These are phyloP conservation scores for Steinernema feltiae DNA, from an alignment of 1,140 invertebrate genomes.

Conservation along the genomic window DNA sequence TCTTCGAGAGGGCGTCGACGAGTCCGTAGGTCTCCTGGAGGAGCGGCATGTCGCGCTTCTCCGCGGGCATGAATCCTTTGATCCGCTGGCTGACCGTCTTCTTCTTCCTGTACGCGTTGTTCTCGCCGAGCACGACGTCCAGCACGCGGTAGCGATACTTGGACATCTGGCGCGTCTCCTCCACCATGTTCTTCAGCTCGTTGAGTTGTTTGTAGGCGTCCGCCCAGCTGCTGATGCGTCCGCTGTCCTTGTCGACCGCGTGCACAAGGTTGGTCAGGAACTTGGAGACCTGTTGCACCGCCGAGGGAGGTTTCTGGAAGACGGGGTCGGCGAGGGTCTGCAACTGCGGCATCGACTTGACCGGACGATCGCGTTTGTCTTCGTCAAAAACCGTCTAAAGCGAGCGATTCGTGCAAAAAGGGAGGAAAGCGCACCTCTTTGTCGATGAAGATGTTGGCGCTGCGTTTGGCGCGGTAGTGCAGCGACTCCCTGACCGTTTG, in stretches of 20 bases:
- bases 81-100: conserved; percentile 28
- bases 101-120: conserved; percentile 21
- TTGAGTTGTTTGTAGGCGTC: conserved; percentile 20
- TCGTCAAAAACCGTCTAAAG: neutral
- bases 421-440: neutral
- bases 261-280: neutral
- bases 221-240: neutral
- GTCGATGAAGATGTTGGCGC: neutral
- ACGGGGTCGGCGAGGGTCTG: neutral
- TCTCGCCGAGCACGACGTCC: conserved; percentile 31
- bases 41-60: neutral
- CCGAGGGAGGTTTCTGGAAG: neutral
- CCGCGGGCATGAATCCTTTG: neutral
- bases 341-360: neutral
- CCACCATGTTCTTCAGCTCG: conserved; percentile 25
- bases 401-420: neutral
- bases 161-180: conserved; percentile 18
- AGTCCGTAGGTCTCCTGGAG: neutral
- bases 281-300: neutral
- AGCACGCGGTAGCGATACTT: conserved; percentile 31
- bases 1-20: neutral
- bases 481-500: neutral
- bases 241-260: neutral
- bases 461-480: neutral
- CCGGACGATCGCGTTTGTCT: neutral